These are phyloP conservation scores for Cistogaster globosa DNA, from an alignment of 2,888 invertebrate species.

Conservation along the genomic window DNA sequence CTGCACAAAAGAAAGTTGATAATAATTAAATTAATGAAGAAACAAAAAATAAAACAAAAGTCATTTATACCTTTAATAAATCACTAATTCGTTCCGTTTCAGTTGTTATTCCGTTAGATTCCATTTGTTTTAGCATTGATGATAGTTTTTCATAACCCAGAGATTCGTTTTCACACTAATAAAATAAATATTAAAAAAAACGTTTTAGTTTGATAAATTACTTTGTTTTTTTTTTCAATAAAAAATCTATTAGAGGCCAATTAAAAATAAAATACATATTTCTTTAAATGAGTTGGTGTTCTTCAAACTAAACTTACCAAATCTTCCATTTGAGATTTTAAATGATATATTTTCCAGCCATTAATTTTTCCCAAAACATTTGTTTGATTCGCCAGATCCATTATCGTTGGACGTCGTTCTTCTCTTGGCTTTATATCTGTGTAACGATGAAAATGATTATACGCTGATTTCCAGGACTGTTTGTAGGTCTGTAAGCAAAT, in stretches of 20 bases:
- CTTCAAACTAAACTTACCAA: slow-evolving; percentile 85
- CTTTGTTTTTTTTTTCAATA: no score
- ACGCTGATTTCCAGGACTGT: slow-evolving; percentile 88
- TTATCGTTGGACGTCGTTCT: slow-evolving; percentile 92
- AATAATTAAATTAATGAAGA: neutral
- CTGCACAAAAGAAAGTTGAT: slow-evolving; percentile 83
- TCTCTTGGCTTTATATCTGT: slow-evolving; percentile 94
- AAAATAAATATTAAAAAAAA: slow-evolving; percentile 1
- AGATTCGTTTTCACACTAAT: slow-evolving; percentile 84
- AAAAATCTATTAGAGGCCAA: no score
- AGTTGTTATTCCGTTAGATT: slow-evolving; percentile 83
- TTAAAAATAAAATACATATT: no score
- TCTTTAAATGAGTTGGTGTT: no score
- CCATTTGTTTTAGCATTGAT: slow-evolving; percentile 82
- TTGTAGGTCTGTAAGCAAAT: slow-evolving; percentile 85
- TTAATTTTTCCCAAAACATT: slow-evolving; percentile 93
- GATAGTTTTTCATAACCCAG: slow-evolving; percentile 82
- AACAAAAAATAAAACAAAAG: neutral
- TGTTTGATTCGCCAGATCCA: slow-evolving; percentile 94
- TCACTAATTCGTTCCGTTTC: slow-evolving; percentile 85
- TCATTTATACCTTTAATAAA: slow-evolving; percentile 85
- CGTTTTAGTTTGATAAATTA: neutral
- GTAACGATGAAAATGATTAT: slow-evolving; percentile 89
- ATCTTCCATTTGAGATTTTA: slow-evolving; percentile 96
- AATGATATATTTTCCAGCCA: slow-evolving; percentile 97